phyloP scores from a whole-genome alignment of 2,888 invertebrate genomes.

The Eupithecia exiguata region DNA sequence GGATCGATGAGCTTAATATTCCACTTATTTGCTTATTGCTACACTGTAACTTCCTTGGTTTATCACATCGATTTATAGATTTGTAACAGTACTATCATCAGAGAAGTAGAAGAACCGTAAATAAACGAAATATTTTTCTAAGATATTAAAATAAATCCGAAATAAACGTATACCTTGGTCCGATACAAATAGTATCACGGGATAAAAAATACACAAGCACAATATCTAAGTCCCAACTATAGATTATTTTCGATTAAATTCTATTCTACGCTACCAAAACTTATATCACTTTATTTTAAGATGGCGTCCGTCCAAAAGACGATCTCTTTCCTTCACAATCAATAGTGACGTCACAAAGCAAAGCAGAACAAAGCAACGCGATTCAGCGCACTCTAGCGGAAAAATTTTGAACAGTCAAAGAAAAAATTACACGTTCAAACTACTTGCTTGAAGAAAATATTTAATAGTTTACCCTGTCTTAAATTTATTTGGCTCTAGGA shows the following conservation, averaged over 20 bases:
- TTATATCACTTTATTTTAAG: slow-evolving; percentile 84
- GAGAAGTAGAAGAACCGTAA: slow-evolving; percentile 73
- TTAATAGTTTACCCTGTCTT: not conserved
- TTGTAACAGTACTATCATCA: slow-evolving; percentile 72
- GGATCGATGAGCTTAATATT: slow-evolving; percentile 74
- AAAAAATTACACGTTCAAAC: slow-evolving; percentile 17
- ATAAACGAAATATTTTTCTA: slow-evolving; percentile 72
- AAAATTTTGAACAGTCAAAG: slow-evolving; percentile 40
- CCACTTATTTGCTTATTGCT: slow-evolving; percentile 39
- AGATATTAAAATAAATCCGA: slow-evolving; percentile 65
- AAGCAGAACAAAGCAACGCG: slow-evolving; percentile 59
- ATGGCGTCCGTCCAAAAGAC: slow-evolving; percentile 80
- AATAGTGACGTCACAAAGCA: slow-evolving; percentile 82
- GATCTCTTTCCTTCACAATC: slow-evolving; percentile 77
- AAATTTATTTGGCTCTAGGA: not conserved
- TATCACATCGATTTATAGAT: slow-evolving; percentile 53
- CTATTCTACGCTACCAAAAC: slow-evolving; percentile 85
- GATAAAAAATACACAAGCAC: slow-evolving; percentile 73
- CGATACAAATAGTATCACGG: slow-evolving; percentile 88
- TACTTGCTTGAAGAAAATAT: slow-evolving; percentile 9
- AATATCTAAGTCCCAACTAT: slow-evolving; percentile 70
- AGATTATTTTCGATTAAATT: slow-evolving; percentile 82
- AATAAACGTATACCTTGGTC: slow-evolving; percentile 89
- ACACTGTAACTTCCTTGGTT: slow-evolving; percentile 40
- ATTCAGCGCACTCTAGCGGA: slow-evolving; percentile 65